Base-by-base conservation (phyloP, 2,113 vertebrate genomes). In the Cranoglanis bouderius region DNA sequence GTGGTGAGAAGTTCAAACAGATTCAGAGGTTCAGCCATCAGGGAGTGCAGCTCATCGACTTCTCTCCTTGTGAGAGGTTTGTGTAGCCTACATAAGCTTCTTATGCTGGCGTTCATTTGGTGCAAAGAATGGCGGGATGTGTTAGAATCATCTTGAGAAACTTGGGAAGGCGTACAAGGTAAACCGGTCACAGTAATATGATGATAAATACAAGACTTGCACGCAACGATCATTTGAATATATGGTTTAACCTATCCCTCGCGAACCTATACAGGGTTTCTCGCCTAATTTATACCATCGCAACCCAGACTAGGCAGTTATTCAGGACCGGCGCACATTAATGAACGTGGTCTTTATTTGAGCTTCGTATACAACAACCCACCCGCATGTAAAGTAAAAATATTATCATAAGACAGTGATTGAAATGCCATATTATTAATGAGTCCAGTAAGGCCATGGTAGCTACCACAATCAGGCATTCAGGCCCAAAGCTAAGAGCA, bases 1-100 rank as follows among this genome's bases (percentile, higher is more conserved):
- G 98, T 2, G 98, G 98, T n/a, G 98, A 99, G 95, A 99, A 98
- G 75, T 99, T 99, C 95, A 99, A 99, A 83, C 98, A 99, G 94
- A 99, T 99, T 59, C 98, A 99, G 93, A 96, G 98, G 85, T 99
- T 99, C 92, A 98, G 98, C 91, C 98, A 99, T 91, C 97, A 97
- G 85, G 98, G 98, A 1, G 98, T 99, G 35, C 98, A 99, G 87
- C 98, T 99, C 6, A 99, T 99, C 19, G 98, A 99, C 93, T 99
- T 99, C 93, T 99, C 98, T 0, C 98, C 98, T 0, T 99, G 98
- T 91, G 98, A 99, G 94, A 97, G 98, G 98, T 99, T 96, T 72
- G 80, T 75, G 57, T n/a, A 43, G 46, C 16, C 5, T 24, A 1
- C 21, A 63, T 49, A 0, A 26, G 21, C 38, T n/a, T 13, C n/a